phyloP scores from a whole-genome alignment of 2,113 vertebrate genomes.

The Scalopus aquaticus region DNA sequence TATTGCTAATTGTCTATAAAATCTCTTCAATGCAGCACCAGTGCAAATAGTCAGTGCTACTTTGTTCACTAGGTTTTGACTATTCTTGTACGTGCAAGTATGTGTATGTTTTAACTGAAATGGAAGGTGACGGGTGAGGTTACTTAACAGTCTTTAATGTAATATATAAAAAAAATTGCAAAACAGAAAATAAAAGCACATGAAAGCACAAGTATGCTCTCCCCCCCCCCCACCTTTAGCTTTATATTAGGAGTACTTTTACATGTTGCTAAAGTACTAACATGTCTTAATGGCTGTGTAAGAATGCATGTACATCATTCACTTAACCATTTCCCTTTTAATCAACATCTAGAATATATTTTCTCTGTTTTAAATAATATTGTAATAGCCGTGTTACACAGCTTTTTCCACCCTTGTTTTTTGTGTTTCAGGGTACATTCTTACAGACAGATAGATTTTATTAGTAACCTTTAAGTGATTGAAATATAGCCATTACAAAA shows the following conservation, averaged over 20 bases:
- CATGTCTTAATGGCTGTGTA: conserved; percentile 35
- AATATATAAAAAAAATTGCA: not conserved
- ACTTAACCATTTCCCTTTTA: conserved; percentile 31
- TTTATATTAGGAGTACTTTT: not conserved
- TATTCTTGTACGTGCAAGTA: not conserved
- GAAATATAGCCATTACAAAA: conserved; percentile 40
- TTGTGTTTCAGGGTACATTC: conserved; percentile 24
- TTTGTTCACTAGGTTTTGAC: not conserved
- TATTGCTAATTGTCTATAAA: not conserved
- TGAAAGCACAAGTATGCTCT: no score
- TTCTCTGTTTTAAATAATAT: conserved; percentile 34
- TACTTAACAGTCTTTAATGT: not conserved
- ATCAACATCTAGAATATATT: not conserved
- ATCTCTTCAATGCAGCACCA: not conserved
- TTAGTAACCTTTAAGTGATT: conserved; percentile 30
- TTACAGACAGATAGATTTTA: not conserved
- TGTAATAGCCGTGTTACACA: not conserved
- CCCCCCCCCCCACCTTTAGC: not conserved
- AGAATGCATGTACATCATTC: conserved; percentile 18
- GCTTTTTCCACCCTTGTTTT: conserved; percentile 39
- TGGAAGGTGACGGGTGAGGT: no score
- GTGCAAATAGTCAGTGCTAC: not conserved
- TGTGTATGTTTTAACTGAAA: not conserved
- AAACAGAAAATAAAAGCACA: not conserved
- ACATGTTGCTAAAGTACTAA: conserved; percentile 27